These are phyloP conservation scores for Zhengitettix transpicula DNA, from an alignment of 2,888 invertebrate genomes.

Conservation along the genomic window DNA sequence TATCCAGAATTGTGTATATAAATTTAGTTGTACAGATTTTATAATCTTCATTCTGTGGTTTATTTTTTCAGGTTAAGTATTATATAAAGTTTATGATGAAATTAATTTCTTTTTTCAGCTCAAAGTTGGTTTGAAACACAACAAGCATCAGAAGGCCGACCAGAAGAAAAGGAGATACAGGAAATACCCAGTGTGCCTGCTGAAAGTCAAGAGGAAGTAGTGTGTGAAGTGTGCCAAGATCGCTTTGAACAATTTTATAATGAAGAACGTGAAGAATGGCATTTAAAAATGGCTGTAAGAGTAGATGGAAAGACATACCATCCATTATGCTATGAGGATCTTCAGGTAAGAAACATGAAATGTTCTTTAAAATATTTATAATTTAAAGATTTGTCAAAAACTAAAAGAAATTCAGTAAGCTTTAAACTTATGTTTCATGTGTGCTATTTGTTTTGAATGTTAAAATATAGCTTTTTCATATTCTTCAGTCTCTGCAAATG, in stretches of 20 bases:
- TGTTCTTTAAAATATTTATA: no score
- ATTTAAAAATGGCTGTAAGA: slow-evolving; percentile 64
- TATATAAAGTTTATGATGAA: no score
- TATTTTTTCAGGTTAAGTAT: no score
- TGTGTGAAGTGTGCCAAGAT: slow-evolving; percentile 84
- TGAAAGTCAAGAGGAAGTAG: slow-evolving; percentile 41
- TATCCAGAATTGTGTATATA: no score
- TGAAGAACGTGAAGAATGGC: slow-evolving; percentile 97
- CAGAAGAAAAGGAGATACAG: slow-evolving; percentile 39
- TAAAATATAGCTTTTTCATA: no score
- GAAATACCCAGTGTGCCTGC: slow-evolving; percentile 57
- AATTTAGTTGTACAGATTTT: no score
- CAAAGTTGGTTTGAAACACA: slow-evolving; percentile 78
- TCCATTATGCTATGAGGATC: slow-evolving; percentile 79
- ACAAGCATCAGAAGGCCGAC: slow-evolving; percentile 35
- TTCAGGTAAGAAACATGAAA: slow-evolving; percentile 36
- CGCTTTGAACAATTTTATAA: slow-evolving; percentile 89
- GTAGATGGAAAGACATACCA: slow-evolving; percentile 68
- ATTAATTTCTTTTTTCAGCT: slow-evolving; percentile 30
- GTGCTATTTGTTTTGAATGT: no score
- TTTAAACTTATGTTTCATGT: no score
- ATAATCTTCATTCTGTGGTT: no score
- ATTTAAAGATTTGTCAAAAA: no score
- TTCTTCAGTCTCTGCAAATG: no score
- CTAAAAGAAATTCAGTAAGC: no score